Base-by-base conservation (phyloP, 1,140 invertebrate species). In the Zaprionus davidi region DNA sequence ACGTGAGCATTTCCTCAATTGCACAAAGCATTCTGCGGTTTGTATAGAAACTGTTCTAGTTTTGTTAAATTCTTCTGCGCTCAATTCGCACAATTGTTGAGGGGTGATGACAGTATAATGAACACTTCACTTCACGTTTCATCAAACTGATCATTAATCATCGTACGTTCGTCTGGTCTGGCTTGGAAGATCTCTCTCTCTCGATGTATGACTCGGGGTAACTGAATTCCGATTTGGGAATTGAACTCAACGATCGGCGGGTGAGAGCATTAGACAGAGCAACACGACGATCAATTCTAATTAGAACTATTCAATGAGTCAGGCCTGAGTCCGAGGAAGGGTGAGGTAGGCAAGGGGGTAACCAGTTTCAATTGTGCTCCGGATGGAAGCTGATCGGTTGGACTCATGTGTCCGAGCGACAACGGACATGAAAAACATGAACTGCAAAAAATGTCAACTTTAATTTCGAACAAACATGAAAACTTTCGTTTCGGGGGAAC, bases 31-130 rank as follows among this genome's bases (percentile, higher is more conserved):
- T 28, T 15, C 31, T 26, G 53, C 2, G 22, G 31, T 12, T 51
- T 51, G 46, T 51, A 56, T n/a, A 56, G 26, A 56, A 26, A 31
- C 12, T 26, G 53, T 56, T 56, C 26, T 31, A 56, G 22, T 28
- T 56, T 31, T 28, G 2, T 22, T 0, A 12, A 53, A 53, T 53
- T 53, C 49, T 59, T 11, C 31, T 34, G 57, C n/a, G 51, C 41
- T 76, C 73, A 77, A 57, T 85, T 71, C 46, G 73, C 56, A 71
- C 66, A 78, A 88, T 80, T 78, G 77, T 75, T 68, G 55, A 58
- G 49, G 53, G 62, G 58, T 77, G 84, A 87, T 73, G 84, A 88
- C 84, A 86, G 79, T 87, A 78, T 90, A 81, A 88, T 87, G 85
- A 87, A 68, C 68, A 64, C 67, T 64, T 75, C 66, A 75, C 41